A percentile compares a stretch with the other conserved stretches of the same genome.
These are phyloP conservation scores for Drosophila mercatorum DNA, from an alignment of 2,888 invertebrate species.

Conservation along the genomic window DNA sequence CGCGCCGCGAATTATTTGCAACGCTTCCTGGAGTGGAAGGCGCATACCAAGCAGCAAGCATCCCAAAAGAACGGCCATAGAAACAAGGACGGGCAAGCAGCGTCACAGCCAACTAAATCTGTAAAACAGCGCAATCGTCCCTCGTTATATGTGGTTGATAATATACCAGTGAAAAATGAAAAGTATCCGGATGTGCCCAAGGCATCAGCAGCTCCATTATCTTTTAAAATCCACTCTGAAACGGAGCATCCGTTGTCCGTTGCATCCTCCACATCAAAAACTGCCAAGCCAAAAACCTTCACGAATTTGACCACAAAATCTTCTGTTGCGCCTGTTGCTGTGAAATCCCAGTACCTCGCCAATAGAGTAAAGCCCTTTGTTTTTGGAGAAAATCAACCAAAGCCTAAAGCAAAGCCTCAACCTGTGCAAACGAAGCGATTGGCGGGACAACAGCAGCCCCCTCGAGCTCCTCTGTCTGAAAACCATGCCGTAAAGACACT, in stretches of 20 bases:
- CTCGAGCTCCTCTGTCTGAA: background rate
- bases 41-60: constrained; percentile 19
- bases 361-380: background rate
- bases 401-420: background rate
- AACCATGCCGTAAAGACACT: background rate
- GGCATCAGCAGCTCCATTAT: background rate
- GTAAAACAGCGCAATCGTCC: constrained; percentile 18
- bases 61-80: background rate
- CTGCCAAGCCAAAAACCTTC: background rate
- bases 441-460: background rate
- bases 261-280: no score
- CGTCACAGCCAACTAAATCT: background rate
- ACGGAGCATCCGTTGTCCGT: background rate
- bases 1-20: constrained; percentile 35
- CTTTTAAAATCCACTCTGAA: background rate
- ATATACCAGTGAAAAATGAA: background rate
- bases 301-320: background rate
- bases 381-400: background rate
- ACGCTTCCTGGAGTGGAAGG: constrained; percentile 43
- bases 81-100: background rate
- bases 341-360: background rate
- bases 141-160: constrained; percentile 25
- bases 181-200: background rate
- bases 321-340: background rate
- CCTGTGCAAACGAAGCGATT: background rate